Conservation (phyloP, 2,113 vertebrate species). For the Cyprinus carpio region DNA sequence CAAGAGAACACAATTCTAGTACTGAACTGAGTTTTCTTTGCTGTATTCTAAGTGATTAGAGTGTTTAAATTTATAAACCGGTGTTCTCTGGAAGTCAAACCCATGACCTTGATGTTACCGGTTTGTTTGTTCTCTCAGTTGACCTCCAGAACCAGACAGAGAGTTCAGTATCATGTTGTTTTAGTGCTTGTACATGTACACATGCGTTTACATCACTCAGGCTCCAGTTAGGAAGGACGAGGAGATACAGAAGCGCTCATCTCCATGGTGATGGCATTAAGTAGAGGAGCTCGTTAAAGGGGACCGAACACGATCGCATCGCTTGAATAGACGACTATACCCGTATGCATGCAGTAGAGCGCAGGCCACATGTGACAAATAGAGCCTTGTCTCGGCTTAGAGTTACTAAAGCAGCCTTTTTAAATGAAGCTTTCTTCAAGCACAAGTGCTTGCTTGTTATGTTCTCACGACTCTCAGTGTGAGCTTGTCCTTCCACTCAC, state of each 20-base stretch:
- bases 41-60: background rate
- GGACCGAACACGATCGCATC: conserved; percentile 24
- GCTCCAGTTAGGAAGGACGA: conserved; percentile 6
- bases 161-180: background rate
- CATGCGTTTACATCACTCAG: background rate
- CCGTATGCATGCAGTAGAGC: conserved; percentile 9
- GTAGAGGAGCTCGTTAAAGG: conserved; percentile 41
- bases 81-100: background rate
- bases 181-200: background rate
- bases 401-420: conserved; percentile 35
- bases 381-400: conserved; percentile 44
- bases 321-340: conserved; percentile 32
- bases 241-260: conserved; percentile 27
- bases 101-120: background rate
- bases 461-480: conserved; percentile 25
- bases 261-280: conserved; percentile 48
- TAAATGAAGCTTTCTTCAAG: conserved; percentile 26
- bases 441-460: conserved; percentile 32
- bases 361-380: conserved; percentile 27
- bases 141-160: background rate
- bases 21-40: background rate
- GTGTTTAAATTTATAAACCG: background rate
- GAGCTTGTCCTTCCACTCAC: conserved; percentile 25
- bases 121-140: background rate
- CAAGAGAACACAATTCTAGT: background rate